These are phyloP conservation scores for Columba janthina DNA, from an alignment of 2,113 vertebrate species.

Conservation along the genomic window DNA sequence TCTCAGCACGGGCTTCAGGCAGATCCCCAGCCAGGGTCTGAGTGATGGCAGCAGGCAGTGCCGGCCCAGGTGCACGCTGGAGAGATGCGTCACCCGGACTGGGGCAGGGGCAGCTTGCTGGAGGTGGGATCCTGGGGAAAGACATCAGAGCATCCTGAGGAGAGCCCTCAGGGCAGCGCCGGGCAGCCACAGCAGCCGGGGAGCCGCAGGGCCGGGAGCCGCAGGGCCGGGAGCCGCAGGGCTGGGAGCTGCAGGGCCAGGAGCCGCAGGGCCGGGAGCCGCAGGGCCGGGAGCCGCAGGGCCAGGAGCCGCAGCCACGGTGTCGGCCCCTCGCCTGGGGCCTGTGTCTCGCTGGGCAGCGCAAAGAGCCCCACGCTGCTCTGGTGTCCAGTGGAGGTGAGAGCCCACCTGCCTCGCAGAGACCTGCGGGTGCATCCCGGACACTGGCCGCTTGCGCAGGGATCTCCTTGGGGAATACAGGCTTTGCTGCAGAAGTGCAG, in stretches of 20 bases:
- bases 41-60: not conserved
- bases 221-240: no score
- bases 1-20: not conserved
- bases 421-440: not conserved
- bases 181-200: no score
- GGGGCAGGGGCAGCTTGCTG: not conserved
- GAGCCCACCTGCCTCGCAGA: not conserved
- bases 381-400: accelerated
- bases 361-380: not conserved
- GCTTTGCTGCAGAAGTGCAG: not conserved
- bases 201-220: no score
- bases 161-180: no score
- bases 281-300: no score
- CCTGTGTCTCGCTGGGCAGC: not conserved
- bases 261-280: no score
- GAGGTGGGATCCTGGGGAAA: not conserved
- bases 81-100: not conserved
- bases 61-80: not conserved
- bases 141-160: not conserved
- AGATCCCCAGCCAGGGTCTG: not conserved
- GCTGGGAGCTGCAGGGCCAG: no score
- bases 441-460: not conserved
- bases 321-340: not conserved
- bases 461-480: not conserved
- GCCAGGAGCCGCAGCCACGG: not conserved